A percentile compares a stretch with the other conserved stretches of the same genome.
Evolutionary conservation across 1,140 invertebrate species (phyloP).

Genomic region (Penaeus vannamei): DNA sequence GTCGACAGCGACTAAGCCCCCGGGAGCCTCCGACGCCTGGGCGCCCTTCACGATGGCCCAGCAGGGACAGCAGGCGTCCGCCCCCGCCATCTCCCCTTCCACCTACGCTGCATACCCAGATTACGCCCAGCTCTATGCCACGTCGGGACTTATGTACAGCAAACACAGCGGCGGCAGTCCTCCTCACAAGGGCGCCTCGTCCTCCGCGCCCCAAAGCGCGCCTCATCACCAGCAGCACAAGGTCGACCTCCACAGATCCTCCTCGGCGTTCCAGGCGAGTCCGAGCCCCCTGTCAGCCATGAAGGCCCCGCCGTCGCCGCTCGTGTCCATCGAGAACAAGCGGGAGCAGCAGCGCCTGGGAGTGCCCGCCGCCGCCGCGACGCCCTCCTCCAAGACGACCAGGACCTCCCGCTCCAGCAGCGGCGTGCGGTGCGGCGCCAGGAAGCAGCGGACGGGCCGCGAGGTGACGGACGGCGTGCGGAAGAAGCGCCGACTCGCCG

Average conservation of each 20-base stretch:
- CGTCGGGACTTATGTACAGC: not conserved
- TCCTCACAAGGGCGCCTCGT: not conserved
- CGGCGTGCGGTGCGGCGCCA: constrained; percentile 5
- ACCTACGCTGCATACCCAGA: not conserved
- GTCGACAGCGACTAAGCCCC: not conserved
- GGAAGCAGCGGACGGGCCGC: constrained; percentile 37
- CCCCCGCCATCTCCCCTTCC: not conserved
- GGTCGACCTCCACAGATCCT: not conserved
- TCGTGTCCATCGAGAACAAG: constrained; percentile 44
- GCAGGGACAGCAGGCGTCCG: not conserved
- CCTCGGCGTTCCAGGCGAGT: not conserved
- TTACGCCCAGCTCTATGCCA: constrained; percentile 36
- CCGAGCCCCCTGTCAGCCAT: not conserved
- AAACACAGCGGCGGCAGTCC: not conserved
- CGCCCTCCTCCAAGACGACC: not conserved
- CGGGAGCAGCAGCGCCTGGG: constrained; percentile 7
- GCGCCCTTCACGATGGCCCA: constrained; percentile 37
- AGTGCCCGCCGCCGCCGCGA: not conserved
- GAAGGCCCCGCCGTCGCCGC: not conserved
- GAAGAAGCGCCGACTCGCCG: constrained; percentile 87
- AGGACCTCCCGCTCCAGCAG: constrained; percentile 12
- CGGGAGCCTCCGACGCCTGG: constrained; percentile 25
- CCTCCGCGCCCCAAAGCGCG: not conserved
- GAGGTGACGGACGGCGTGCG: constrained; percentile 75
- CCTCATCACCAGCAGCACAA: not conserved